Evolutionary conservation across 2,797 vertebrate genomes (phyloP), one percentile per base, ranked within the genome.

Genomic region (Xyrichtys novacula): DNA sequence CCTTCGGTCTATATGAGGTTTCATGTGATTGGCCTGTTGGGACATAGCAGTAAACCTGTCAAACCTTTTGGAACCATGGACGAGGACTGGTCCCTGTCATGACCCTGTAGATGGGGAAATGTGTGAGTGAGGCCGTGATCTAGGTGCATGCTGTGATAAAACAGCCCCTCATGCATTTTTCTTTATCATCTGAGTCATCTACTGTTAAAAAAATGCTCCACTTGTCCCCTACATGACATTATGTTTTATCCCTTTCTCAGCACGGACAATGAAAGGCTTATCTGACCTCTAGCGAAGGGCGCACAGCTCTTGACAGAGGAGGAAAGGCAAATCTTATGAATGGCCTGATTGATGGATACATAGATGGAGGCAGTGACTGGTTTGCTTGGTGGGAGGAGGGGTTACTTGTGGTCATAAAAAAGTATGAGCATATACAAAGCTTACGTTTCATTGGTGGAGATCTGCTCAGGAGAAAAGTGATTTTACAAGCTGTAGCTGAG

Each of bases 61-160:
- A 59, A 59, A 31, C 19, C 53, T 47, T 88, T 91, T 88, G 93
- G 92, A 62, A 90, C 90, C 91, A 78, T 16, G 89, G 91, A 90
- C 87, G 90, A 88, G 68, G 72, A 19, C 65, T 0, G 32, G 14
- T n/a, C 31, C 60, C 31, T 31, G 52, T 36, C 9, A 5, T 55
- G 65, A 83, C 54, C 74, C 65, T 39, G 17, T 43, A 59, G 47
- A 25, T 65, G 71, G 44, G 1, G 53, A 71, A 62, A 32, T 3
- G 2, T 38, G 26, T 17, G 59, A 26, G 71, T 31, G 36, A 68
- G 65, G 59, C 65, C 47, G 28, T 50, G 64, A 46, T 54, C 48
- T 32, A 22, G 38, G 38, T 25, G 9, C 46, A 52, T 7, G 7
- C 39, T 32, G 55, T 49, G 38, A 79, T 75, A 49, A 79, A 68